Evolutionary conservation across 2,888 invertebrate species (phyloP).

Genomic region (Amblyteles armatorius): DNA sequence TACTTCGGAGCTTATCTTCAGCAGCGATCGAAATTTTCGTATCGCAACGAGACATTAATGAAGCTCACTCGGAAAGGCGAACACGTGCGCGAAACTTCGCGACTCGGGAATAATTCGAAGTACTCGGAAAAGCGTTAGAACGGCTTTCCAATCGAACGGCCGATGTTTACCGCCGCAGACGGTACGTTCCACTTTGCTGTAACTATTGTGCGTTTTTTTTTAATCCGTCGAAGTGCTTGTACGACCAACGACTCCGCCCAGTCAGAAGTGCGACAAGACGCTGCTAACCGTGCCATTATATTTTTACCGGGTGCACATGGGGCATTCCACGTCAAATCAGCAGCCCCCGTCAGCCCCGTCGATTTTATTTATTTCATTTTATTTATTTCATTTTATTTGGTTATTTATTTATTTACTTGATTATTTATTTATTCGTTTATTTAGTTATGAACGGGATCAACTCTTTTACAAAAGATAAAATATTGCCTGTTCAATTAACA

Average conservation of each 20-base stretch:
- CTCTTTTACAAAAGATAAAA: no score
- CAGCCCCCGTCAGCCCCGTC: no score
- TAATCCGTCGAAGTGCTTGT: conserved; percentile 46
- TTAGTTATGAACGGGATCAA: no score
- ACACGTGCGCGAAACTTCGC: neutral
- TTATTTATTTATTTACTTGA: no score
- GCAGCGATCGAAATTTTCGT: neutral
- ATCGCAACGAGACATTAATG: neutral
- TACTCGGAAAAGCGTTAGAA: neutral
- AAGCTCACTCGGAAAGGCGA: neutral
- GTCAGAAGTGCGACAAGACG: conserved; percentile 16
- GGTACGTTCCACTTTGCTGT: neutral
- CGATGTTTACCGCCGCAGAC: neutral
- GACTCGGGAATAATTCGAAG: neutral
- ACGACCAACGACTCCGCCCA: neutral
- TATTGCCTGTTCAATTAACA: no score
- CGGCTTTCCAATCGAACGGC: neutral
- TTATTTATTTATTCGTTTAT: no score
- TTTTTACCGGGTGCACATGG: neutral
- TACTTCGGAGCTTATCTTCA: neutral
- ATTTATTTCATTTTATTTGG: no score
- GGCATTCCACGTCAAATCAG: no score
- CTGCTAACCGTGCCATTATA: neutral
- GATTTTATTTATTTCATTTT: no score
- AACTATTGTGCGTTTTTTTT: neutral